Conservation (phyloP, 2,797 vertebrate genomes). For the Arnoldichthys spilopterus region DNA sequence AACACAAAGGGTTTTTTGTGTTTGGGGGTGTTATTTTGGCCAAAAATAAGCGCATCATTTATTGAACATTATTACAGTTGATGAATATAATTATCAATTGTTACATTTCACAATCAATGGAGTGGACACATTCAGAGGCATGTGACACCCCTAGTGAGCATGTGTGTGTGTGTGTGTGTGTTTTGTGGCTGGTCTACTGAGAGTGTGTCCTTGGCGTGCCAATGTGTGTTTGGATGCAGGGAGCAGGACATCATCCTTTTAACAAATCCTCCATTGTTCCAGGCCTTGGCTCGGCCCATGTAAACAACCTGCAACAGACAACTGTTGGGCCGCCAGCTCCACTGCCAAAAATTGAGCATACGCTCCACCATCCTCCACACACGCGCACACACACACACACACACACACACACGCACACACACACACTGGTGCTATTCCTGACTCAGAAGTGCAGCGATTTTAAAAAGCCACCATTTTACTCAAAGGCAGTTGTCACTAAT, state of each 20-base stretch:
- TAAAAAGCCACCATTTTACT: constrained; percentile 35
- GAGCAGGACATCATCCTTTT: constrained; percentile 47
- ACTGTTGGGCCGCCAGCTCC: constrained; percentile 41
- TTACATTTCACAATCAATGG: too few relatives aligned
- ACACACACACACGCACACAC: constrained; percentile 37
- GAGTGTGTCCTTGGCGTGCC: constrained; percentile 49
- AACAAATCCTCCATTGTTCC: constrained; percentile 63
- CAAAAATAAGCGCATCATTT: too few relatives aligned
- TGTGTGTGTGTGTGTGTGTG: constrained; percentile 10
- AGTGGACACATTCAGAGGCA: too few relatives aligned
- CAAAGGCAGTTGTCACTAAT: constrained; percentile 55
- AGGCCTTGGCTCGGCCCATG: constrained; percentile 49
- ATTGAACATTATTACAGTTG: too few relatives aligned
- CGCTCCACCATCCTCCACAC: constrained; percentile 33
- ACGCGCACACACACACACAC: constrained; percentile 30
- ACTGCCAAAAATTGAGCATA: constrained; percentile 51
- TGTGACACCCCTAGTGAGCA: not conserved
- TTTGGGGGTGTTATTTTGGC: too few relatives aligned
- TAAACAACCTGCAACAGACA: constrained; percentile 51
- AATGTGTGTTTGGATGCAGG: constrained; percentile 44
- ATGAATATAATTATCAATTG: too few relatives aligned
- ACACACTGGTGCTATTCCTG: constrained; percentile 45
- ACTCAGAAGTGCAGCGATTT: constrained; percentile 43
- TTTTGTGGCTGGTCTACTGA: constrained; percentile 22
- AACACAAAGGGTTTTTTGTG: too few relatives aligned